Base-by-base conservation (phyloP, 2,113 vertebrate species). In the Pollachius pollachius region DNA sequence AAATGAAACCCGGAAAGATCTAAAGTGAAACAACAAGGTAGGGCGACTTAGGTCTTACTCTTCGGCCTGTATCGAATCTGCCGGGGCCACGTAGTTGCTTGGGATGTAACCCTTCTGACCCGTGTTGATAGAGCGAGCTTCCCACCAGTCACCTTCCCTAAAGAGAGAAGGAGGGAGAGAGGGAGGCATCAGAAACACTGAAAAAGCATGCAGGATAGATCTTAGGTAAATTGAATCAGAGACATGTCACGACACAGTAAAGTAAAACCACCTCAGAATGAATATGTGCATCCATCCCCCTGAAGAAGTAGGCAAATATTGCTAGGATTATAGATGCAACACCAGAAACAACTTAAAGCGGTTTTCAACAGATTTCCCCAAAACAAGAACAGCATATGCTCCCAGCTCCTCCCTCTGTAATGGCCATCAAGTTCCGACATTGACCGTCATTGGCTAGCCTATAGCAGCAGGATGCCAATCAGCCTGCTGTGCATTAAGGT, bases 1-100 rank as follows among this genome's bases (percentile, higher is more conserved):
- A 34, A 34, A 5, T 34, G 4, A 34, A 34, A 4, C 6, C 4
- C 30, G 0, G 4, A 34, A 34, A 34, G 25, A 57, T 52, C 61
- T 25, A 15, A n/a, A 17, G 52, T 58, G 18, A 41, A 37, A 52
- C 41, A 13, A 67, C 48, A 7, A 64, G 27, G 58, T 62, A 60
- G 34, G 72, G 8, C 5, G 16, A 19, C 9, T 0, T 5, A 71
- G 56, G 61, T 60, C 96, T 93, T 94, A 99, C 97, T 99, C 97
- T 94, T 99, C 97, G 57, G 97, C 96, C 85, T 99, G 97, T 85
- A 99, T 99, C 78, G 97, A 99, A 90, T 99, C 97, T 1, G 97
- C 97, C 65, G 97, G 97, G 77, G 97, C 97, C 82, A 99, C 96
- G 5, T 99, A 99, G 93, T 99, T 99, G 85, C 97, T 99, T 79